A percentile compares a stretch with the other conserved stretches of the same genome.
Evolutionary conservation across 2,113 vertebrate species (phyloP).

Genomic region (Lasiurus borealis): DNA sequence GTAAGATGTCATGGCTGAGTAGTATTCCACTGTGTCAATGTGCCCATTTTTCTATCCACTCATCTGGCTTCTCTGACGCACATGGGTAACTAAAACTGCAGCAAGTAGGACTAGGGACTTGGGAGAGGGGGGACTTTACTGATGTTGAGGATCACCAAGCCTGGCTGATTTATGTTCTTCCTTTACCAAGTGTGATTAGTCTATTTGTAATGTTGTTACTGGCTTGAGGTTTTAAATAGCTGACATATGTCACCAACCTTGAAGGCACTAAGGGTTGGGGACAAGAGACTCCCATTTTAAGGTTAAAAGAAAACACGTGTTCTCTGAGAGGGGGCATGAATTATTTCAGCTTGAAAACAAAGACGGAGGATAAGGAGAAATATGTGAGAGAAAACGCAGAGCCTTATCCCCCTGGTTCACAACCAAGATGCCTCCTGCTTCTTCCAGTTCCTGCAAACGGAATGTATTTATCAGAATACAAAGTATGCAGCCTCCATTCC

Average conservation of each 20-base stretch:
- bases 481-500: background rate
- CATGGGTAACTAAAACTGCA: background rate
- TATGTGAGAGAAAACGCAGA: background rate
- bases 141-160: background rate
- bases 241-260: background rate
- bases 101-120: background rate
- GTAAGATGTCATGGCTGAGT: background rate
- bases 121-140: background rate
- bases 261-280: background rate
- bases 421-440: background rate
- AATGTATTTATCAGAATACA: background rate
- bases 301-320: background rate
- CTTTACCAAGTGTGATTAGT: conserved; percentile 15
- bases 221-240: conserved; percentile 27
- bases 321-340: background rate
- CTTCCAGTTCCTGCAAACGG: background rate
- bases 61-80: background rate
- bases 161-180: background rate
- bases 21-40: background rate
- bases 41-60: background rate
- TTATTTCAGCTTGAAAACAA: background rate
- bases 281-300: background rate
- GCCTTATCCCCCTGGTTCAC: background rate
- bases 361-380: background rate
- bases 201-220: conserved; percentile 28